Percentiles rank a stretch among this genome's conserved stretches.
Evolutionary conservation across 2,888 invertebrate genomes (phyloP).

Genomic region (Mimas tiliae): DNA sequence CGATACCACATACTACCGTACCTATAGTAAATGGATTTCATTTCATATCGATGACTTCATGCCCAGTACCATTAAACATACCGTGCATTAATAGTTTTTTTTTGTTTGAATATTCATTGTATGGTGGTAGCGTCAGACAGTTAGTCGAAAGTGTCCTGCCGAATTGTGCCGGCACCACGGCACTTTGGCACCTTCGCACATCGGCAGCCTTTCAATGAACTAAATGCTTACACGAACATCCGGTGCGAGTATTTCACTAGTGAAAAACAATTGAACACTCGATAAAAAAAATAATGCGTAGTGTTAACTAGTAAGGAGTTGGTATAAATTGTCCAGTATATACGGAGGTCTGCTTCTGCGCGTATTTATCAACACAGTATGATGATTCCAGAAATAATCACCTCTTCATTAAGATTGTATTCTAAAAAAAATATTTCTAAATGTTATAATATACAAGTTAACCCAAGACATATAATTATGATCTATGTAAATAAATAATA

Average conservation of each 20-base stretch:
- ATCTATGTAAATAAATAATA: too few relatives aligned
- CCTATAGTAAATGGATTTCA: constrained; percentile 7
- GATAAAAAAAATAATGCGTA: constrained; percentile 34
- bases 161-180: constrained; percentile 46
- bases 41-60: constrained; percentile 43
- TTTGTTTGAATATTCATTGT: constrained; percentile 45
- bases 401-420: not conserved
- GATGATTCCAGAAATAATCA: not conserved
- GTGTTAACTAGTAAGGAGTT: not conserved
- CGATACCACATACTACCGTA: too few relatives aligned
- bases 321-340: not conserved
- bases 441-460: not conserved
- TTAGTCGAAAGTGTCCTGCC: constrained; percentile 53
- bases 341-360: not conserved
- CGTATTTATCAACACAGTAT: not conserved
- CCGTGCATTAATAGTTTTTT: not conserved
- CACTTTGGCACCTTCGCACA: constrained; percentile 29
- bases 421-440: too few relatives aligned
- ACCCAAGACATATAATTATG: not conserved
- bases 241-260: constrained; percentile 64
- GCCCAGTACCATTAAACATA: not conserved
- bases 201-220: constrained; percentile 58
- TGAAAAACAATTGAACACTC: constrained; percentile 52
- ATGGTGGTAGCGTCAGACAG: constrained; percentile 39
- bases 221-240: constrained; percentile 79